These are phyloP conservation scores for Drosophila rubida DNA, from an alignment of 2,888 invertebrate genomes.

Conservation along the genomic window DNA sequence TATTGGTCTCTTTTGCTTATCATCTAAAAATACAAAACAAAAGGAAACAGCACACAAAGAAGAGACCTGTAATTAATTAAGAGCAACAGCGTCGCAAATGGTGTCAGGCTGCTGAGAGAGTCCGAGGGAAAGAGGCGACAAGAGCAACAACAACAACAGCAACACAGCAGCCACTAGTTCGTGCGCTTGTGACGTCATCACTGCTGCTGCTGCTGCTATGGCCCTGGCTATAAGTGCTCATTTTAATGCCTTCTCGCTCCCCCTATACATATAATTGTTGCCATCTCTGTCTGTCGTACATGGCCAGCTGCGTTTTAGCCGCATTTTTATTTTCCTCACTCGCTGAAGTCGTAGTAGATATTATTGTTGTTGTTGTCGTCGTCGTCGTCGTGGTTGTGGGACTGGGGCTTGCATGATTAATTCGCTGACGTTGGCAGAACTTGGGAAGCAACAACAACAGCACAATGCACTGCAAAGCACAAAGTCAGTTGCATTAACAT, in stretches of 20 bases:
- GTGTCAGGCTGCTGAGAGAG: conserved; percentile 54
- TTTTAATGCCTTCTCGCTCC: conserved; percentile 21
- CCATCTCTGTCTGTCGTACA: conserved; percentile 12
- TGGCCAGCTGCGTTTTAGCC: conserved; percentile 64
- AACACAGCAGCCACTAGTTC: conserved; percentile 36
- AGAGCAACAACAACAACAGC: conserved; percentile 37
- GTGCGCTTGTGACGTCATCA: conserved; percentile 71
- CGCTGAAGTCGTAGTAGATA: conserved; percentile 30
- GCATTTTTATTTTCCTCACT: conserved; percentile 59
- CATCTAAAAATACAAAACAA: conserved; percentile 42
- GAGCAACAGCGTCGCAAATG: conserved; percentile 58
- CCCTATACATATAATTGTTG: background rate
- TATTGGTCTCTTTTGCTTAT: conserved; percentile 46
- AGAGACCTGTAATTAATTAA: conserved; percentile 69
- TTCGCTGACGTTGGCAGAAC: conserved; percentile 71
- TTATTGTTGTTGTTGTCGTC: conserved; percentile 26
- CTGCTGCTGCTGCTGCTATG: conserved; percentile 45
- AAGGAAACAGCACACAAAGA: conserved; percentile 24
- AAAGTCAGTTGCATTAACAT: conserved; percentile 50
- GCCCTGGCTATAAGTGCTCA: conserved; percentile 64
- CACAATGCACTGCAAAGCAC: conserved; percentile 27
- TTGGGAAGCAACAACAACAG: conserved; percentile 53
- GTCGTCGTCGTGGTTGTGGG: too few relatives aligned
- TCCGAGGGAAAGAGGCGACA: background rate
- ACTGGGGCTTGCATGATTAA: conserved; percentile 68